These are phyloP conservation scores for Zaprionus tsacasi DNA, from an alignment of 1,140 invertebrate genomes.

Conservation along the genomic window DNA sequence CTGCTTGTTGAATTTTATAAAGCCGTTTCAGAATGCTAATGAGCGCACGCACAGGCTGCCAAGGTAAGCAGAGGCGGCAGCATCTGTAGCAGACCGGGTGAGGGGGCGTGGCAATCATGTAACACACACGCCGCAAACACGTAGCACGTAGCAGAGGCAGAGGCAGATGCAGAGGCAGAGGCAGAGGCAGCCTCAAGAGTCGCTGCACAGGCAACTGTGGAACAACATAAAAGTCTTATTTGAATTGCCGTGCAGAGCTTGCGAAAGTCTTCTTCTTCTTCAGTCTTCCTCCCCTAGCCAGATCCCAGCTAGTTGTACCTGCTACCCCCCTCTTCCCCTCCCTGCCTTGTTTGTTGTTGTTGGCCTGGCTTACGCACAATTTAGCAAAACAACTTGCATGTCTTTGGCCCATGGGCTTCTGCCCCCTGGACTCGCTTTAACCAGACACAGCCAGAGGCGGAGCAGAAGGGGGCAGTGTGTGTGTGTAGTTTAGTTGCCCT, in stretches of 20 bases:
- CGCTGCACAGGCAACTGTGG: conserved; percentile 43
- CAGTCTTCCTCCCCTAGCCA: conserved; percentile 4
- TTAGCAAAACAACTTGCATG: conserved; percentile 80
- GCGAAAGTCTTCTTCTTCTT: conserved; percentile 65
- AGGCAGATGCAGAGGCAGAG: neutral
- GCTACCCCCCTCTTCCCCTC: neutral
- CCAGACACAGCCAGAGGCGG: neutral
- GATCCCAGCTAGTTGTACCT: conserved; percentile 35
- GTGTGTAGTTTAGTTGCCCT: conserved; percentile 63
- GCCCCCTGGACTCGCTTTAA: conserved; percentile 2
- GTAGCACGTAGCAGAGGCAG: conserved; percentile 40
- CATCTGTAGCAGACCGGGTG: neutral
- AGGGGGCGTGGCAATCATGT: conserved; percentile 72
- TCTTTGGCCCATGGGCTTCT: conserved; percentile 67
- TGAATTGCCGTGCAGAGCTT: conserved; percentile 78
- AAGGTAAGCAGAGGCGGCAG: conserved; percentile 59
- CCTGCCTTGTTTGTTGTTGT: conserved; percentile 14
- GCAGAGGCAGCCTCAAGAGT: conserved; percentile 24
- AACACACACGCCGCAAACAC: conserved; percentile 78
- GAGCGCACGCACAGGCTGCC: conserved; percentile 78
- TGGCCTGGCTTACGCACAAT: conserved; percentile 75
- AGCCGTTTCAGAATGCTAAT: conserved; percentile 81
- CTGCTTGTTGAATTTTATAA: conserved; percentile 79
- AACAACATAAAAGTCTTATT: conserved; percentile 80
- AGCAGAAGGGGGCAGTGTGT: conserved; percentile 27